Evolutionary conservation across 2,888 invertebrate species (phyloP).

Genomic region (Limulus polyphemus): DNA sequence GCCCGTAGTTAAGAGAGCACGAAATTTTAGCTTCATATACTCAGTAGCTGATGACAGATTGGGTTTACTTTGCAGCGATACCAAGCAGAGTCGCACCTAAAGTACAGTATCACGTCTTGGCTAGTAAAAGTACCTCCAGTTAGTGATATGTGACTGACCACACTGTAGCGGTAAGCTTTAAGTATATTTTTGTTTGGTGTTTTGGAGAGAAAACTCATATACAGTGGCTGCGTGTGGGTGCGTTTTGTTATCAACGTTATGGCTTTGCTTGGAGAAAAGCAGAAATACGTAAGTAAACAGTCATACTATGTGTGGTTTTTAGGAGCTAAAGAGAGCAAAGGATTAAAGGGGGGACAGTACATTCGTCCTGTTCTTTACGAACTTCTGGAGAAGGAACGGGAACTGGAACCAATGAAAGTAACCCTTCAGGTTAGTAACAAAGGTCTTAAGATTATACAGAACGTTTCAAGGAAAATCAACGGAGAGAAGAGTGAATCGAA

Average conservation of each 20-base stretch:
- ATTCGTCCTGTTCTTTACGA: conserved; percentile 71
- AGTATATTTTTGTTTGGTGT: too few species aligned
- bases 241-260: not conserved
- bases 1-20: too few species aligned
- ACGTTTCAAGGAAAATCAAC: conserved; percentile 36
- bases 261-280: not conserved
- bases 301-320: conserved; percentile 51
- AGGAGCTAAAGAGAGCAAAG: conserved; percentile 87
- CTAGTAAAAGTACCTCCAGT: too few species aligned
- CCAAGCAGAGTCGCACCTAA: too few species aligned
- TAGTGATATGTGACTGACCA: too few species aligned
- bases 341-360: conserved; percentile 65
- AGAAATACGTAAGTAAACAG: conserved; percentile 32
- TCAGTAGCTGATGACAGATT: too few species aligned
- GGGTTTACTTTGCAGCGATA: too few species aligned
- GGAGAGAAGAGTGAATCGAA: conserved; percentile 39
- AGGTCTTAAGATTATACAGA: conserved; percentile 69
- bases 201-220: too few species aligned
- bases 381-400: conserved; percentile 66
- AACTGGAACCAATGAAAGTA: conserved; percentile 77
- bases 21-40: too few species aligned
- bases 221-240: too few species aligned
- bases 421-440: conserved; percentile 49
- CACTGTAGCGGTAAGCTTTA: too few species aligned
- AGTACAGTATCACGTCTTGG: too few species aligned